Evolutionary conservation across 2,888 invertebrate genomes (phyloP), one percentile per base, ranked within the genome.

Genomic region (Philonicus albiceps): DNA sequence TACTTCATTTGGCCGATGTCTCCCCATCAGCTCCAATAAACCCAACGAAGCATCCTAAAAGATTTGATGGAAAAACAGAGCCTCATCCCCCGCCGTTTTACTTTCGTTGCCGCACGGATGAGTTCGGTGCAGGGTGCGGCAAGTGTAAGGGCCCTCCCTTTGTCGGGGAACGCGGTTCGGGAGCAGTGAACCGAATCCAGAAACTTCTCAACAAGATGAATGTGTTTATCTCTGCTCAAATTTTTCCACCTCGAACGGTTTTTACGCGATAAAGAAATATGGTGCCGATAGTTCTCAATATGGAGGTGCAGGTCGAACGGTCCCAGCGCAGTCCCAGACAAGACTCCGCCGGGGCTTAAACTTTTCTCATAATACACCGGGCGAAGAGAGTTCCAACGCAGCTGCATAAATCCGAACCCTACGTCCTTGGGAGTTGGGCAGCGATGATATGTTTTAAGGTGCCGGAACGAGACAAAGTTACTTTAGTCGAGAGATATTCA

Each of bases 191-290:
- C 30, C 27, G 53, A 53, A 49, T 6, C 22, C 34, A 37, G 72
- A 64, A 83, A 83, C 83, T 64, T 83, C 22, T 64, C 64, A 83
- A 83, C 37, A 83, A 83, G 83, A 83, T 72, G 83, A 72, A 83
- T 83, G 55, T 83, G 83, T 83, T 83, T 83, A 83, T 83, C 55
- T 72, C 64, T 64, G 37, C n/a, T 72, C 27, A 64, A 64, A 72
- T 72, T 83, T 83, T 83, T 72, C 64, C 64, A 83, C 83, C 83
- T 83, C 72, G 64, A 37, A 37, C 34, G 19, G 34, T 83, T 78
- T 83, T 83, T 37, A 64, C 55, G 83, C 31, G 55, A 31, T 49
- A 22, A 64, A 34, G 83, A 83, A 83, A 83, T 83, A 83, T 83
- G 83, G 83, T 83, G 83, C 83, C 83, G 83, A 72, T 72, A 72